Base-by-base conservation (phyloP, 2,797 vertebrate genomes). In the Bufotes viridis region DNA sequence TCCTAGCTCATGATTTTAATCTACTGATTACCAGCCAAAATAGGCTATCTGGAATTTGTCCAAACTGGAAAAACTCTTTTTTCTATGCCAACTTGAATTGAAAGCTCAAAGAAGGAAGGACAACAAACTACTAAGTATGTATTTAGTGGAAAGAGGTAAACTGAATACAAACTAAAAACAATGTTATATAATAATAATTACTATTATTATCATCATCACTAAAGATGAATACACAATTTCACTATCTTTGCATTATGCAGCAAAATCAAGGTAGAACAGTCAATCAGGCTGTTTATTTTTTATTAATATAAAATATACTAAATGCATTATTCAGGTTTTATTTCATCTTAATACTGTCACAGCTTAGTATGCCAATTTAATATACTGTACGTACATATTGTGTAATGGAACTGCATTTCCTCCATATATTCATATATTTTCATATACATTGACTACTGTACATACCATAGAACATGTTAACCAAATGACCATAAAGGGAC, bases 1-100 rank as follows among this genome's bases (percentile, higher is more conserved):
- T 88, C 82, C 76, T 78, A 80, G 82, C 81, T 84, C 65, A 10
- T 88, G 82, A 79, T 84, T 88, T 75, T 88, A 87, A 78, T 83
- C 76, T 79, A 70, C 76, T 80, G 76, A 88, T 72, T 88, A 75
- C 82, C 81, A 88, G 82, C 65, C 65, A 88, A 79, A 60, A 49
- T 20, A 87, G 74, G 74, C 87, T 53, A 87, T 83, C 74, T 83
- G 87, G 87, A 88, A 80, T 78, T 17, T 80, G n/a, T 88, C 76
- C 87, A 87, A 84, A 55, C 82, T 80, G 55, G 82, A 84, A 80
- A 53, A 84, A 76, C 29, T 58, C 29, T 78, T 78, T 88, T 88
- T 88, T 60, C 74, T 63, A 11, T 79, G 82, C 82, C 87, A 88
- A 84, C 84, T 80, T 82, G 67, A 69, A 87, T 14, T 75, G 69